These are phyloP conservation scores for Glossosoma conforme DNA, from an alignment of 1,140 invertebrate genomes.

Conservation along the genomic window DNA sequence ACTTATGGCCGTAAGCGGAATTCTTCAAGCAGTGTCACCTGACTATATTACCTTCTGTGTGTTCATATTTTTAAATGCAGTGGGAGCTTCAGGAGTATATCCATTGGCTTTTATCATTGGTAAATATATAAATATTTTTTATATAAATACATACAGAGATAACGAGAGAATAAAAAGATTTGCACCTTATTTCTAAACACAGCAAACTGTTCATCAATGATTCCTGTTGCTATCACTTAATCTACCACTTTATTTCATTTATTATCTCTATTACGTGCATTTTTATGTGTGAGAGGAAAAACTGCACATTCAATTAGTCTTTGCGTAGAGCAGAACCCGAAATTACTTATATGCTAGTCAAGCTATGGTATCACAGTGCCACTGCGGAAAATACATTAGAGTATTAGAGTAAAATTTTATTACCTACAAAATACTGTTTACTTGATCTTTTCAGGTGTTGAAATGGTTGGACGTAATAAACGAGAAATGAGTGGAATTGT, in stretches of 20 bases:
- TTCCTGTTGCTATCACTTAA: not conserved
- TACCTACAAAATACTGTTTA: not conserved
- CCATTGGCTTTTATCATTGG: conserved; percentile 60
- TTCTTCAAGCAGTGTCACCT: conserved; percentile 50
- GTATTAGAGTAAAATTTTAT: not conserved
- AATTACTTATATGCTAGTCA: not conserved
- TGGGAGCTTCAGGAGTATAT: conserved; percentile 57
- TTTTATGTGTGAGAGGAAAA: not conserved
- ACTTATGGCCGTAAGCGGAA: conserved; percentile 53
- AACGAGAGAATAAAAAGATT: no score
- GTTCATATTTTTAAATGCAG: conserved; percentile 55
- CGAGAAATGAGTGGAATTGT: conserved; percentile 60
- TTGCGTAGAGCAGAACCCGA: not conserved
- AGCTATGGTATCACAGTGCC: not conserved
- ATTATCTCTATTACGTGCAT: not conserved
- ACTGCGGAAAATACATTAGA: no score
- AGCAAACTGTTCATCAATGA: not conserved
- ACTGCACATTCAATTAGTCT: not conserved
- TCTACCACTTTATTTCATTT: not conserved
- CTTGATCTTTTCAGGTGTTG: conserved; percentile 49
- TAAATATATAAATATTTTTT: conserved; percentile 31
- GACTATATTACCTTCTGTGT: conserved; percentile 52
- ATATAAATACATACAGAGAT: no score
- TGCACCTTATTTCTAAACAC: not conserved
- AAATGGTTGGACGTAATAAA: conserved; percentile 59